phyloP scores from a whole-genome alignment of 2,113 vertebrate species.

The Syrrhaptes paradoxus region DNA sequence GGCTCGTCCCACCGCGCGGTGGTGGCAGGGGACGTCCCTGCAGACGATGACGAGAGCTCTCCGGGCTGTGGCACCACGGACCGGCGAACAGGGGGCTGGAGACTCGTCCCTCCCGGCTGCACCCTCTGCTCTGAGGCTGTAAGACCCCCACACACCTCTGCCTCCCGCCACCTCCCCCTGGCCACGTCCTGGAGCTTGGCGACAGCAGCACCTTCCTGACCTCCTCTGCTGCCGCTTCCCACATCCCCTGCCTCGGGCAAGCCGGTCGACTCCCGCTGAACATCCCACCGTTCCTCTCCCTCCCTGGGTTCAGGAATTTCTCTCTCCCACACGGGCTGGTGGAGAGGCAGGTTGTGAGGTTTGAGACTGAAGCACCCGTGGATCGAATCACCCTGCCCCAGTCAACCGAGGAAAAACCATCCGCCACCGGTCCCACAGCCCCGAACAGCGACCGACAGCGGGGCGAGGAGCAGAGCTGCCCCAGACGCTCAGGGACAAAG shows the following conservation, averaged over 20 bases:
- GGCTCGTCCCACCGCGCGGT: not conserved
- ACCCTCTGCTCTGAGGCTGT: not conserved
- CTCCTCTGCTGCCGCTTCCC: not conserved
- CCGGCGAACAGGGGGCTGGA: fast-evolving
- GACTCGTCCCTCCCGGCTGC: not conserved
- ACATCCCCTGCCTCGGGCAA: not conserved
- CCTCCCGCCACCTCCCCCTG: not conserved
- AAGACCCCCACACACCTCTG: not conserved
- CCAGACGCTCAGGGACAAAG: not conserved
- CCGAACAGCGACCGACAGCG: not conserved
- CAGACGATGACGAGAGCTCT: not conserved
- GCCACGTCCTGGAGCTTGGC: not conserved
- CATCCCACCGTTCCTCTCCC: not conserved
- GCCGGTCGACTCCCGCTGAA: not conserved
- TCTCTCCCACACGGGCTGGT: not conserved
- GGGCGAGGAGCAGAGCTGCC: not conserved
- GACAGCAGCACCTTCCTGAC: not conserved
- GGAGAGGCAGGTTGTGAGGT: not conserved
- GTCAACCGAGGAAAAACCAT: too few relatives aligned
- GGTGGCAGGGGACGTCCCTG: not conserved
- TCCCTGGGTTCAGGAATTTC: not conserved
- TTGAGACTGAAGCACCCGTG: not conserved
- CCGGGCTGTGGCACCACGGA: too few relatives aligned
- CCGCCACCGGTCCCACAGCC: too few relatives aligned
- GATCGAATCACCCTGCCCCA: not conserved